Conservation (phyloP, 2,888 invertebrate species). For the Drosophila helvetica region DNA sequence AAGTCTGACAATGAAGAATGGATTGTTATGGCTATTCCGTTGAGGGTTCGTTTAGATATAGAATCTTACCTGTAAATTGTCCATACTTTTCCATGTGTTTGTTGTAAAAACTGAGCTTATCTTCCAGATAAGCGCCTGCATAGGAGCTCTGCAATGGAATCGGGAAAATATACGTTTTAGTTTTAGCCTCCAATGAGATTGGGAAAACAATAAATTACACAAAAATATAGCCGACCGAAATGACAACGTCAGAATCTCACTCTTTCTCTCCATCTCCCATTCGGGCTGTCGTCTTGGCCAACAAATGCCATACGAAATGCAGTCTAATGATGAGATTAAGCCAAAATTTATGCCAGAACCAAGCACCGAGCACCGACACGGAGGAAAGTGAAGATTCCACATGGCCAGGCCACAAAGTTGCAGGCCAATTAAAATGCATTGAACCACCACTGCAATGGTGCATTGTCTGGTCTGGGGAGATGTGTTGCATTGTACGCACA, state of each 20-base stretch:
- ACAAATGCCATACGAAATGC: constrained; percentile 62
- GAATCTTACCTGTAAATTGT: constrained; percentile 81
- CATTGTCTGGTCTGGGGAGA: constrained; percentile 49
- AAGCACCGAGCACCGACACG: constrained; percentile 13
- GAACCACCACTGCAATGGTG: constrained; percentile 65
- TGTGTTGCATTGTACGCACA: not conserved
- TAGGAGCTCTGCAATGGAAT: constrained; percentile 81
- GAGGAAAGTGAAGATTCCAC: constrained; percentile 34
- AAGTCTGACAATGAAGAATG: constrained; percentile 81
- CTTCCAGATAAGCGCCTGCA: constrained; percentile 83
- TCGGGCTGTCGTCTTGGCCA: constrained; percentile 57
- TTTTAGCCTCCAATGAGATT: constrained; percentile 28
- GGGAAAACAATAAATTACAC: constrained; percentile 49
- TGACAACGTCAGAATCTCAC: constrained; percentile 61
- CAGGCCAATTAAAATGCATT: constrained; percentile 82
- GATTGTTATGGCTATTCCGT: not conserved
- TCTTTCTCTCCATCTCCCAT: constrained; percentile 17
- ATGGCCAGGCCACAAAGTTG: constrained; percentile 34
- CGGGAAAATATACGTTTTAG: constrained; percentile 12
- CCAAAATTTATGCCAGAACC: constrained; percentile 67
- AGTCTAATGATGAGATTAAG: constrained; percentile 80
- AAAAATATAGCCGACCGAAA: constrained; percentile 47
- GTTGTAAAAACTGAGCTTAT: constrained; percentile 82
- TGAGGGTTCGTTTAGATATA: constrained; percentile 2
- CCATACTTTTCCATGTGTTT: constrained; percentile 82